Base-by-base conservation (phyloP, 2,888 invertebrate genomes). In the Phrixothrix hirtus region DNA sequence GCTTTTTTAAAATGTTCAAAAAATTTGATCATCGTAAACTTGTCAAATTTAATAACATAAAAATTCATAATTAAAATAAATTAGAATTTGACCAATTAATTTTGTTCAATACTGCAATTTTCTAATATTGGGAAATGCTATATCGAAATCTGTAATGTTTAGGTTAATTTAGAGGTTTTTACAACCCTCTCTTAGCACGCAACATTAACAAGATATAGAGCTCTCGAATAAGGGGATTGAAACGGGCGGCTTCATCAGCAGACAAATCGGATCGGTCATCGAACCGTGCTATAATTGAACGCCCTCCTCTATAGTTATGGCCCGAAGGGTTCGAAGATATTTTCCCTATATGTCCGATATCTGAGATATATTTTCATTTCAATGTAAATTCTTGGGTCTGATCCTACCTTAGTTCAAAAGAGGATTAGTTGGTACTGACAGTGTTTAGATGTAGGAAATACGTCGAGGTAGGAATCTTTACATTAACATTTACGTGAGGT, bases 261-360 rank as follows among this genome's bases (percentile, higher is more conserved):
- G 60, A 60, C 63, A 65, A 66, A 64, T 67, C 65, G 64, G 62
- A 64, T 65, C 54, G 64, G 35, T 55, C 66, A 62, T 61, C 61
- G 63, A 63, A 66, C 61, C 65, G 63, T 63, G 60, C 50, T 48
- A 60, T 66, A 65, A 67, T 62, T 61, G 66, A 61, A 64, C 61
- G 34, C 61, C 63, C 63, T 57, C 60, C 52, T 60, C 61, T 56
- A 59, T 58, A 51, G 58, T 56, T 60, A 58, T 59, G 57, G 54
- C 56, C 55, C 50, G 52, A 58, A 60, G 62, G 64, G 64, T 59
- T 54, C 37, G 34, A 32, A 43, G 32, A 41, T 26, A 27, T 11
- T 30, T 11, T 36, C n/a, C 14, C 12, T 14, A 14, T 36, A 17
- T 32, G 25, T 47, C 39, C 38, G 32, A 38, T 39, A 11, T 38